Conservation (phyloP, 23 tunicate genomes). For the Trididemnum nubilum region DNA sequence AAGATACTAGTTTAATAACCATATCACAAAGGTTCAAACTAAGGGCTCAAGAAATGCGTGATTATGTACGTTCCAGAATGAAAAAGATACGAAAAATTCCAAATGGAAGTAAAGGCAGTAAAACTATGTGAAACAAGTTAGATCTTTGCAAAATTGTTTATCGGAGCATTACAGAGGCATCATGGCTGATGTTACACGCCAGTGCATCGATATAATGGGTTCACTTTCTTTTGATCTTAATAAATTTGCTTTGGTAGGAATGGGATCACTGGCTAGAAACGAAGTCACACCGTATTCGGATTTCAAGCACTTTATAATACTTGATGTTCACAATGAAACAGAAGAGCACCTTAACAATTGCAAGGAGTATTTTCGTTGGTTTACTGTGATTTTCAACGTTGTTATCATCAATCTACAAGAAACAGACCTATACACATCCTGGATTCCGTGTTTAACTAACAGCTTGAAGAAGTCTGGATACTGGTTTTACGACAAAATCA, state of each 20-base stretch:
- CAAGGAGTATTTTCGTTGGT: conserved; percentile 53
- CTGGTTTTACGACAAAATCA: conserved; percentile 37
- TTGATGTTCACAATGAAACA: conserved; percentile 31
- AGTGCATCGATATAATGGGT: conserved; percentile 39
- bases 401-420: conserved; percentile 28
- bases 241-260: conserved; percentile 31
- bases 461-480: conserved; percentile 1
- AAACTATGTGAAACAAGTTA: background rate
- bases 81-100: background rate
- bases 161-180: conserved; percentile 27
- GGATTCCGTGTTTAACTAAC: conserved; percentile 17
- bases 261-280: conserved; percentile 36
- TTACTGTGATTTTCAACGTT: conserved; percentile 39
- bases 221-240: conserved; percentile 39
- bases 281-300: conserved; percentile 44
- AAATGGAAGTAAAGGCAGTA: background rate
- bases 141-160: background rate
- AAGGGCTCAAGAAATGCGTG: too few species aligned
- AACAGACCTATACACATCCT: conserved; percentile 20
- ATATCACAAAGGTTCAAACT: too few species aligned
- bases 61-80: too few species aligned
- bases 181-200: background rate
- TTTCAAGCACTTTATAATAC: conserved; percentile 18
- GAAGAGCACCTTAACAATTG: conserved; percentile 24
- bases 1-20: too few species aligned